These are phyloP conservation scores for Drepana falcataria DNA, from an alignment of 2,888 invertebrate species.

Conservation along the genomic window DNA sequence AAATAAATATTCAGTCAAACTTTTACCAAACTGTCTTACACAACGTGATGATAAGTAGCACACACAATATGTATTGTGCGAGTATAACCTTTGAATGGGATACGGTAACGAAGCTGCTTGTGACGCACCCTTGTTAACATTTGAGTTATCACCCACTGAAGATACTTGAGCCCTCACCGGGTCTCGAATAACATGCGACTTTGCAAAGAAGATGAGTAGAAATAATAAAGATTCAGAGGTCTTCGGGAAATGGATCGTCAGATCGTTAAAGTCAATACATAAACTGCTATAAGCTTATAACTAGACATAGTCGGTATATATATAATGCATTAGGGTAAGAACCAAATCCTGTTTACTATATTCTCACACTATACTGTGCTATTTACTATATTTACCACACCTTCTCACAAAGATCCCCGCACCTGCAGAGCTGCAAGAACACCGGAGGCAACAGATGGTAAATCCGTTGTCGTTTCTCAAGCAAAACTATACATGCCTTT, in stretches of 20 bases:
- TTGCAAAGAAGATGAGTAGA: not conserved
- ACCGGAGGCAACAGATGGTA: too few relatives aligned
- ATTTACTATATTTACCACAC: too few relatives aligned
- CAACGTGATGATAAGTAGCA: not conserved
- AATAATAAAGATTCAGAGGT: not conserved
- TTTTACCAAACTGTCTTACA: not conserved
- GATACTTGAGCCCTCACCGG: slow-evolving; percentile 3
- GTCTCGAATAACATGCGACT: not conserved
- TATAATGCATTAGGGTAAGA: too few relatives aligned
- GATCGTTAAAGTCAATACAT: not conserved
- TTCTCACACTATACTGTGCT: too few relatives aligned
- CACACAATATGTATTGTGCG: not conserved
- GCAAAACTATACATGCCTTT: too few relatives aligned
- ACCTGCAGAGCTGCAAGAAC: too few relatives aligned
- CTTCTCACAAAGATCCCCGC: too few relatives aligned
- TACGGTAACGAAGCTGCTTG: slow-evolving; percentile 15
- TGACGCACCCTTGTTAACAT: slow-evolving; percentile 18
- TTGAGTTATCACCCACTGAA: slow-evolving; percentile 15
- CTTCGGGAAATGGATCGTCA: not conserved
- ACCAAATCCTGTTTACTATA: too few relatives aligned
- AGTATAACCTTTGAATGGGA: slow-evolving; percentile 12
- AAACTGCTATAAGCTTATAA: not conserved
- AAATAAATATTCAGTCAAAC: not conserved
- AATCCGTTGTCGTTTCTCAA: too few relatives aligned
- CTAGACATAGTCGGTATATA: too few relatives aligned